These are phyloP conservation scores for Mormyrus lacerda DNA, from an alignment of 2,113 vertebrate species.

Conservation along the genomic window DNA sequence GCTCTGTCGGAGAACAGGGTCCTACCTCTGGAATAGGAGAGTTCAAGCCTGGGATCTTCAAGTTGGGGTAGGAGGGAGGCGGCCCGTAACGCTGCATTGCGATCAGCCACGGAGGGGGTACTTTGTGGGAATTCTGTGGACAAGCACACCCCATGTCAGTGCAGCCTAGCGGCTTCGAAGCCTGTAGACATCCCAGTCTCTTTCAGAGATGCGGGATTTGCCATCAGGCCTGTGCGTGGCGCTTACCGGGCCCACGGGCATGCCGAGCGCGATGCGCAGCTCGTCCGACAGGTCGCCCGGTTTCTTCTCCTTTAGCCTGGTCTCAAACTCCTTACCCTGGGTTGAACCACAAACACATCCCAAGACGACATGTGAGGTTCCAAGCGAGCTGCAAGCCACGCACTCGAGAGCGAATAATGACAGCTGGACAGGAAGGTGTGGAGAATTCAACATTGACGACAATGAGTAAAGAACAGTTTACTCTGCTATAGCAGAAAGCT, in stretches of 20 bases:
- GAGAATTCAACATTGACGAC: not conserved
- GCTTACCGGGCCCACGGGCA: slow-evolving; percentile 85
- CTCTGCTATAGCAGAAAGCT: not conserved
- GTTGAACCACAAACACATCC: not conserved
- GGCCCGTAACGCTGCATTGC: slow-evolving; percentile 91
- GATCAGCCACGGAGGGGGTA: slow-evolving; percentile 85
- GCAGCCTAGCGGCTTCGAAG: not conserved
- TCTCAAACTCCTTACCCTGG: slow-evolving; percentile 92
- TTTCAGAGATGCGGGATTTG: not conserved
- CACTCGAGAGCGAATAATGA: not conserved
- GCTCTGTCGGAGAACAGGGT: not conserved
- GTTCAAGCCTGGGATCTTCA: slow-evolving; percentile 86
- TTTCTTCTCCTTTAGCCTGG: slow-evolving; percentile 87
- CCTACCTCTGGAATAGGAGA: slow-evolving; percentile 82
- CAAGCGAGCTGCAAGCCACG: not conserved
- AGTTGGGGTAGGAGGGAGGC: slow-evolving; percentile 78
- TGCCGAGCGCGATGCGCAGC: slow-evolving; percentile 79
- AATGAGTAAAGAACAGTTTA: not conserved
- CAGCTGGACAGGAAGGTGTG: not conserved
- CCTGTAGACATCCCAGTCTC: not conserved
- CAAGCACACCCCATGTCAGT: not conserved
- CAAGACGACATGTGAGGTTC: not conserved
- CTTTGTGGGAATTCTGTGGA: slow-evolving; percentile 80
- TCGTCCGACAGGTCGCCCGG: slow-evolving; percentile 85
- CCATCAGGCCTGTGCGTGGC: not conserved